Conservation (phyloP, 2,888 invertebrate genomes). For the Neoaliturus tenellus region DNA sequence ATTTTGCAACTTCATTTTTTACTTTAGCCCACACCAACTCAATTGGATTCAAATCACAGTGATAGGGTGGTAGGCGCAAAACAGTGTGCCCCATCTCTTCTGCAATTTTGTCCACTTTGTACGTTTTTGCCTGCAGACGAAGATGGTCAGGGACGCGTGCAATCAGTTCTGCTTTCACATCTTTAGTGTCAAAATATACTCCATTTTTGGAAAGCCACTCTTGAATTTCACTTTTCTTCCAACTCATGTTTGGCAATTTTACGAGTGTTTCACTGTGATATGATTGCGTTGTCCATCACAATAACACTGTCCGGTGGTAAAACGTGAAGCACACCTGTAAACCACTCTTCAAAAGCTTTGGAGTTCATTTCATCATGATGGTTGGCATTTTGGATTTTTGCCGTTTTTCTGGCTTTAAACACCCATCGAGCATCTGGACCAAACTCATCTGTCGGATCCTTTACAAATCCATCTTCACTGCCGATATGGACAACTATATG, state of each 20-base stretch:
- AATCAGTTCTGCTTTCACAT: conserved; percentile 15
- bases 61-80: not conserved
- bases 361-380: conserved; percentile 3
- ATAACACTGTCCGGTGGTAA: not conserved
- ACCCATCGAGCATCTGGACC: not conserved
- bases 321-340: not conserved
- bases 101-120: not conserved
- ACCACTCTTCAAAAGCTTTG: not conserved
- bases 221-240: conserved; percentile 13
- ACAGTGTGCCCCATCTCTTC: not conserved
- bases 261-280: not conserved
- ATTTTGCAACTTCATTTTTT: too few relatives aligned
- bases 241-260: not conserved
- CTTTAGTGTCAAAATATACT: not conserved
- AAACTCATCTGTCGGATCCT: not conserved
- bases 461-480: not conserved
- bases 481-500: not conserved
- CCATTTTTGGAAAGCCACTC: conserved; percentile 7
- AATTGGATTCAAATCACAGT: conserved; percentile 25
- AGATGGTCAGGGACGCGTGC: not conserved
- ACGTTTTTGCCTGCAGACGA: not conserved
- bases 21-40: too few relatives aligned
- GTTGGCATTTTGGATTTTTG: not conserved
- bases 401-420: not conserved
- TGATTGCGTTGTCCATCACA: not conserved